A percentile compares a stretch with the other conserved stretches of the same genome.
Conservation (phyloP, 64 coral and sea anemone species). For the Montipora cactus region DNA sequence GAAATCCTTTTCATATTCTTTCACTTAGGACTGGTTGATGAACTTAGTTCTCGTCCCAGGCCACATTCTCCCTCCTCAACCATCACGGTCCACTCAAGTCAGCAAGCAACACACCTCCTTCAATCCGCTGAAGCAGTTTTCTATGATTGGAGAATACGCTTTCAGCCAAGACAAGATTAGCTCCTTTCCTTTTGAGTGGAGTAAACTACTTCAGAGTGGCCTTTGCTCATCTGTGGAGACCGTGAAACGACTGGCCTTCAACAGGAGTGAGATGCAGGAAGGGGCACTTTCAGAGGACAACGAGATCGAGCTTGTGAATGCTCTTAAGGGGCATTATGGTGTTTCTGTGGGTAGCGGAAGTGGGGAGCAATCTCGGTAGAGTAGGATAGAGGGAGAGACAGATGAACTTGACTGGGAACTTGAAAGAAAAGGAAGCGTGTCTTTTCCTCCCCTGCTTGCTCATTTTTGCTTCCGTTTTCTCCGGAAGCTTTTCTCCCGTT, state of each 20-base stretch:
- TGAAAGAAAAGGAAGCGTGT: too few species aligned
- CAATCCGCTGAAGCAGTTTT: slow-evolving; percentile 69
- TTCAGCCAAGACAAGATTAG: slow-evolving; percentile 91
- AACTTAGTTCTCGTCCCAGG: slow-evolving; percentile 88
- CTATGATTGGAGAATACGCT: slow-evolving; percentile 82
- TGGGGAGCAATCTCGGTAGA: background rate
- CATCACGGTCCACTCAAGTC: slow-evolving; percentile 32
- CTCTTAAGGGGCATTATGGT: slow-evolving; percentile 86
- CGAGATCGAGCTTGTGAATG: slow-evolving; percentile 78
- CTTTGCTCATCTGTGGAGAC: slow-evolving; percentile 62
- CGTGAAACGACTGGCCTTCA: slow-evolving; percentile 79
- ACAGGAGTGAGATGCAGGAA: slow-evolving; percentile 91
- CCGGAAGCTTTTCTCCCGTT: too few species aligned
- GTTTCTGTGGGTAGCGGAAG: slow-evolving; percentile 37
- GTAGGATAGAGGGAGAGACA: background rate
- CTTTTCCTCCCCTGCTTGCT: too few species aligned
- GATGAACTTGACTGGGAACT: too few species aligned
- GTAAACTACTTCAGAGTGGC: slow-evolving; percentile 66
- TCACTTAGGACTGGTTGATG: slow-evolving; percentile 89
- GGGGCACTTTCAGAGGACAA: slow-evolving; percentile 75
- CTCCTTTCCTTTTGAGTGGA: slow-evolving; percentile 94
- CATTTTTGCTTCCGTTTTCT: too few species aligned
- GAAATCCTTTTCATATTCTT: background rate
- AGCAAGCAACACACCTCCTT: slow-evolving; percentile 4
- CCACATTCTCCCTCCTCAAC: slow-evolving; percentile 80